Conservation (phyloP, 1,140 invertebrate genomes). For the Venustaconcha ellipsiformis region DNA sequence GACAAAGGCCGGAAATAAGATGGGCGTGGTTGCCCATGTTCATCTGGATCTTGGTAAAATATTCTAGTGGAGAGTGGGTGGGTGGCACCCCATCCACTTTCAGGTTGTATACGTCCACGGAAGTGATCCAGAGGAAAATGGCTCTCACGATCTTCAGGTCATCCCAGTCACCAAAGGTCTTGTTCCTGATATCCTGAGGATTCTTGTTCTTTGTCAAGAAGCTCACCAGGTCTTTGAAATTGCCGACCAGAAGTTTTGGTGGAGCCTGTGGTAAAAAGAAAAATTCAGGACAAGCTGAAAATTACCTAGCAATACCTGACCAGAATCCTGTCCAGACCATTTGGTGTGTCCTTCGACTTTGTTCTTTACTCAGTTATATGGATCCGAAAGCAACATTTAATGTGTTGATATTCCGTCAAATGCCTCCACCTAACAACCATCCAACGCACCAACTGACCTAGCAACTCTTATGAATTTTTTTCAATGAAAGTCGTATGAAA, state of each 20-base stretch:
- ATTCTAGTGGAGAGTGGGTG: constrained; percentile 58
- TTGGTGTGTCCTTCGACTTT: not conserved
- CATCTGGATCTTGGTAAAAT: constrained; percentile 58
- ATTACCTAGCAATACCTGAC: not conserved
- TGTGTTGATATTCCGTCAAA: not conserved
- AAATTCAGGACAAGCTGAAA: not conserved
- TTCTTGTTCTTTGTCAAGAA: constrained; percentile 39
- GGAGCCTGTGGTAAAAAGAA: constrained; percentile 36
- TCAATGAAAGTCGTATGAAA: too few species aligned
- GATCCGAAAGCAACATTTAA: not conserved
- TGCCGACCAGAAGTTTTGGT: constrained; percentile 38
- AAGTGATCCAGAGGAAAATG: constrained; percentile 62
- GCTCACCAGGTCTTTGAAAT: constrained; percentile 53
- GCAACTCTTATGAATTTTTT: too few species aligned
- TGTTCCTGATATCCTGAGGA: too few species aligned
- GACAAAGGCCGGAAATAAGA: constrained; percentile 59
- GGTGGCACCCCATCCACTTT: constrained; percentile 46
- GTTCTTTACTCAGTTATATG: not conserved
- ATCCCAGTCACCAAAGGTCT: constrained; percentile 33
- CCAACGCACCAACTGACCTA: too few species aligned
- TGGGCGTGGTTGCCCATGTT: constrained; percentile 61
- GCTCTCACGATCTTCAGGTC: constrained; percentile 57
- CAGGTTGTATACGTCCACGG: constrained; percentile 58
- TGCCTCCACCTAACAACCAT: not conserved
- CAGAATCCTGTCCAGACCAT: not conserved